Conservation (phyloP, 2,797 vertebrate species). For the Octomys mimax region DNA sequence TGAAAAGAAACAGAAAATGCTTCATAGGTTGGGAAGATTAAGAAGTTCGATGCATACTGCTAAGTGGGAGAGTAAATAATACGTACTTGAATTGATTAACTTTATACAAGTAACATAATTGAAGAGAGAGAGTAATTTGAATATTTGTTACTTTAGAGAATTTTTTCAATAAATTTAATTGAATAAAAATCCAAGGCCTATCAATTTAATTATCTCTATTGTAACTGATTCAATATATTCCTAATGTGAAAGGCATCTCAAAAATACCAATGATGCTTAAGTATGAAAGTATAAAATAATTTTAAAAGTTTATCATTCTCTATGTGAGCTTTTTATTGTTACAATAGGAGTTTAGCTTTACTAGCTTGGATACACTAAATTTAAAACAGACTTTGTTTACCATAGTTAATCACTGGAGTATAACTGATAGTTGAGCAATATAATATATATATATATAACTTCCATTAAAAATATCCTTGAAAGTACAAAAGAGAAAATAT, state of each 20-base stretch:
- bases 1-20: neutral
- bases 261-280: neutral
- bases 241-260: neutral
- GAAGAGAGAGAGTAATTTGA: neutral
- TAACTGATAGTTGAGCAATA: neutral
- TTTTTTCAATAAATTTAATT: neutral
- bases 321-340: neutral
- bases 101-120: neutral
- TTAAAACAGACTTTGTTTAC: neutral
- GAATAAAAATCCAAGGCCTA: neutral
- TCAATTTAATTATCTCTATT: neutral
- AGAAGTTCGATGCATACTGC: fast-evolving
- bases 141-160: neutral
- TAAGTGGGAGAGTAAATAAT: neutral
- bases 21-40: neutral
- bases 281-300: neutral
- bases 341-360: neutral
- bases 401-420: neutral
- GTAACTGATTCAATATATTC: neutral
- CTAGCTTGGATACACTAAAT: neutral
- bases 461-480: neutral
- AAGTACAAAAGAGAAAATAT: neutral
- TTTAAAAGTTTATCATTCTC: neutral
- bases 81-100: neutral
- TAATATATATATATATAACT: neutral